Base-by-base conservation (phyloP, 2,888 invertebrate species). In the Stramonita haemastoma region DNA sequence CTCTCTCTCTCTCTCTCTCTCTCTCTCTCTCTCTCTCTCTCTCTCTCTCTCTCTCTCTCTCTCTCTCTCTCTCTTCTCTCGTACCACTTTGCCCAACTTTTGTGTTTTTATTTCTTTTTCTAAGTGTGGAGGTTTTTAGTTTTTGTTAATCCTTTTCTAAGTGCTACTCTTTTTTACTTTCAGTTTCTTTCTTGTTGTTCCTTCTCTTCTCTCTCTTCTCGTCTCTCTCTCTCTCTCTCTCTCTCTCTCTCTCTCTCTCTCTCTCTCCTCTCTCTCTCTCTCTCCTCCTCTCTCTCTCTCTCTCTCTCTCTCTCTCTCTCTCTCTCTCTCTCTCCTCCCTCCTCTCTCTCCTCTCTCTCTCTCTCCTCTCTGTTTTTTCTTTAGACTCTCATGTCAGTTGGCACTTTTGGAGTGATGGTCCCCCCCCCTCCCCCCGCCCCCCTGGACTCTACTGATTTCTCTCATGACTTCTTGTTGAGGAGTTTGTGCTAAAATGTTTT, bases 291-390 rank as follows among this genome's bases (percentile, higher is more conserved):
- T 66, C 17, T 17, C 26, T 66, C 17, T 73, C 73, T 73, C 73
- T 73, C 73, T 73, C 73, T 73, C 26, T 73, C 73, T 73, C 73
- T n/a, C 73, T 73, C n/a, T n/a, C 26, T 73, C 26, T 73, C 73
- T 73, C n/a, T n/a, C 73, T 73, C 73, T 73, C 73, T 73, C 11
- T 29, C 73, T 73, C 73, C 8, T n/a, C 26, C 0, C 26, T n/a
- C 26, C 70, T 70, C 0, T 70, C 70, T 70, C 70, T 15, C 70
- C 1, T n/a, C 2, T 0, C 26, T n/a, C 26, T 22, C 15, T 19
- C 70, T 70, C 70, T 19, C 70, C 26, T 26, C 70, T 13, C 70
- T 70, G 22, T 70, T 26, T 60, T 17, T 60, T 1, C 13, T 26
- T 66, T 26, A 22, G 19, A 22, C 13, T 13, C 66, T 6, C 26